phyloP scores from a whole-genome alignment of 1,140 invertebrate genomes.

The Planococcus citri region DNA sequence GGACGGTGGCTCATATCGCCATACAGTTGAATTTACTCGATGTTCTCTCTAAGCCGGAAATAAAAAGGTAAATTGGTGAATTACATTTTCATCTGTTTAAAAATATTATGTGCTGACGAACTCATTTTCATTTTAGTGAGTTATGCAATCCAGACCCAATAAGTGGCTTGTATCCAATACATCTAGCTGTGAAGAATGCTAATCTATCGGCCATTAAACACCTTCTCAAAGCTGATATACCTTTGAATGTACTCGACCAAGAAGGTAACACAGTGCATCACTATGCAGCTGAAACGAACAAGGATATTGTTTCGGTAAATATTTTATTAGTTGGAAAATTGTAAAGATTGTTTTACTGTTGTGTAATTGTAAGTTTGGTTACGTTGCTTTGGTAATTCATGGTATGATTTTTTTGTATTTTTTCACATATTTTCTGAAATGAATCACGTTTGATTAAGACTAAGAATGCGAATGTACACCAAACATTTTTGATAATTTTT shows the following conservation, averaged over 20 bases:
- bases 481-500: no score
- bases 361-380: no score
- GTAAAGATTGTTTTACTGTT: no score
- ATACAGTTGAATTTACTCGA: conserved; percentile 61
- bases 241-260: conserved; percentile 56
- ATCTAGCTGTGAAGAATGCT: conserved; percentile 63
- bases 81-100: no score
- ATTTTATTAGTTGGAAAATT: no score
- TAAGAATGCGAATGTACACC: no score
- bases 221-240: conserved; percentile 52
- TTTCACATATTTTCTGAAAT: no score
- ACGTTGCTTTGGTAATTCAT: no score
- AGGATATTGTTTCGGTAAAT: conserved; percentile 62
- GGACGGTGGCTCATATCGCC: conserved; percentile 71
- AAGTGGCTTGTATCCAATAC: conserved; percentile 62
- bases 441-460: no score
- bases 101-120: no score
- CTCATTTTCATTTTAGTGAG: conserved; percentile 34
- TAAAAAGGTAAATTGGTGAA: no score
- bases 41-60: conserved; percentile 47
- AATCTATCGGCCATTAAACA: conserved; percentile 53
- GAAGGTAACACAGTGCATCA: conserved; percentile 73
- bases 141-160: conserved; percentile 52
- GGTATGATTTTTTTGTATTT: no score
- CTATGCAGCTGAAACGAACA: conserved; percentile 60